Conservation (phyloP, 2,797 vertebrate species). For the Thamnophis elegans region DNA sequence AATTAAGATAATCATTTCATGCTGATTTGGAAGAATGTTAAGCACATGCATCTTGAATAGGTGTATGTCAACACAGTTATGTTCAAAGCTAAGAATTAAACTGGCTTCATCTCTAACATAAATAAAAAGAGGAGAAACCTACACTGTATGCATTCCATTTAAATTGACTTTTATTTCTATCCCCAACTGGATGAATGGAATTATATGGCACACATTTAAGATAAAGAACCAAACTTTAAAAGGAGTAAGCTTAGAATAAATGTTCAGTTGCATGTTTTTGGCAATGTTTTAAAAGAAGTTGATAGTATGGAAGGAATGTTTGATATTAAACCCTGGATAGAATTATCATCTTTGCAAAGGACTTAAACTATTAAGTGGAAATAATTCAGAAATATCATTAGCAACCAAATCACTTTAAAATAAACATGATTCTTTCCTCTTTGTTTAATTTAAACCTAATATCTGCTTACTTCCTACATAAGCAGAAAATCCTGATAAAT, state of each 20-base stretch:
- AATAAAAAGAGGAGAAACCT: conserved; percentile 71
- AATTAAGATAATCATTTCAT: conserved; percentile 42
- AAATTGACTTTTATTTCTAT: conserved; percentile 64
- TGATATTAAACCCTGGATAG: conserved; percentile 55
- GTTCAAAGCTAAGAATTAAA: conserved; percentile 66
- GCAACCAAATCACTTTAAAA: conserved; percentile 74
- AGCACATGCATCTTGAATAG: conserved; percentile 56
- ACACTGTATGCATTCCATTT: conserved; percentile 61
- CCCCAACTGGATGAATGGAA: conserved; percentile 62
- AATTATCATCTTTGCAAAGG: conserved; percentile 77
- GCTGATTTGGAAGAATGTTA: conserved; percentile 54
- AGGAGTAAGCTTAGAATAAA: conserved; percentile 67
- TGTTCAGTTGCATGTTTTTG: conserved; percentile 69
- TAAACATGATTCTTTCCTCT: conserved; percentile 70
- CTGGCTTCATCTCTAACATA: conserved; percentile 55
- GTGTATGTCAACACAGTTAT: conserved; percentile 38
- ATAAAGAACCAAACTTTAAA: conserved; percentile 71
- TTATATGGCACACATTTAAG: conserved; percentile 73
- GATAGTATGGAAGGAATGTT: conserved; percentile 53
- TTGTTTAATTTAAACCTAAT: conserved; percentile 81
- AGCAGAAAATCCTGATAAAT: conserved; percentile 80
- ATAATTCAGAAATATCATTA: conserved; percentile 80
- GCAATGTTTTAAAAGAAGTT: conserved; percentile 64
- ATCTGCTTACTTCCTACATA: conserved; percentile 76
- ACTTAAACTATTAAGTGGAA: conserved; percentile 75